Conservation (phyloP, 2,797 vertebrate genomes). For the Syndactyla subalaris region DNA sequence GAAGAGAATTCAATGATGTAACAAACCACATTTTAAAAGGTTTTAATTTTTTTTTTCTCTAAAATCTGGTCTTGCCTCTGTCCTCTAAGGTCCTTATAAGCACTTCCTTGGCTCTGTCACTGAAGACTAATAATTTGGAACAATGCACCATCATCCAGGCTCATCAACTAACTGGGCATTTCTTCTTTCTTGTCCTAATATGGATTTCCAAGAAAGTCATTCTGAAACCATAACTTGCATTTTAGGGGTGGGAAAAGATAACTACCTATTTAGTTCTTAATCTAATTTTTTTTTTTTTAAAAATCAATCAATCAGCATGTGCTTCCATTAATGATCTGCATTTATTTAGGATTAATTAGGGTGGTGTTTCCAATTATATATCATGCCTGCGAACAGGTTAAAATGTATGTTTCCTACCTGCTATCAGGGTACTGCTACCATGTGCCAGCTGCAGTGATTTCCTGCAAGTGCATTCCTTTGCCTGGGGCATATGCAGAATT, state of each 20-base stretch:
- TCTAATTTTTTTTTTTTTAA: neutral
- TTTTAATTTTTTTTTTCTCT: neutral
- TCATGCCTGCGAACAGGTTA: neutral
- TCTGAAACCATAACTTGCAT: neutral
- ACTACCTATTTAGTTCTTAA: neutral
- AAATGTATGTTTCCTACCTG: neutral
- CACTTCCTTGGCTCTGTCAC: neutral
- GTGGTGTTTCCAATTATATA: neutral
- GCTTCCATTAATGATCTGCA: neutral
- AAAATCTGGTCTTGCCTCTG: neutral
- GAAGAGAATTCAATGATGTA: neutral
- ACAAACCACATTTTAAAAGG: neutral
- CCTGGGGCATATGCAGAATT: neutral
- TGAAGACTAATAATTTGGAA: neutral
- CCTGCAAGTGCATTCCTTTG: neutral
- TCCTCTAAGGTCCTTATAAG: neutral
- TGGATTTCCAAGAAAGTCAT: neutral
- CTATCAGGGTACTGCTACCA: neutral
- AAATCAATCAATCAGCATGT: neutral
- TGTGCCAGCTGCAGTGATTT: neutral
- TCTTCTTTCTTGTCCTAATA: neutral
- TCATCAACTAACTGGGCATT: neutral
- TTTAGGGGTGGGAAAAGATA: neutral
- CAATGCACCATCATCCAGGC: neutral
- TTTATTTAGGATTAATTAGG: conserved; percentile 20